Evolutionary conservation across 2,113 vertebrate species (phyloP), one percentile per base, ranked within the genome.

Genomic region (Urocitellus parryii): DNA sequence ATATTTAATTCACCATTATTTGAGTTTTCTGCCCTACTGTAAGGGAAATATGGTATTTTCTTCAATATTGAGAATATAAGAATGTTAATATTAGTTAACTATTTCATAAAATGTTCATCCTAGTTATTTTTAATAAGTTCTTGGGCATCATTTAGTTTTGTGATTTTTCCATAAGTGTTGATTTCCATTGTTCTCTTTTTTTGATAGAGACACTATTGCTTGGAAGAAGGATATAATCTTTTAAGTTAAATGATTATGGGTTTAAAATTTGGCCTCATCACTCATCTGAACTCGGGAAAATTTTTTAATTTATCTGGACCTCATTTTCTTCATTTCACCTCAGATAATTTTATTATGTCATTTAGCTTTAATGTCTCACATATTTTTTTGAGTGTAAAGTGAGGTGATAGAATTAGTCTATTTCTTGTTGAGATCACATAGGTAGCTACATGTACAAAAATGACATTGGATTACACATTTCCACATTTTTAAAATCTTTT

Each of bases 21-120:
- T 56, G 77, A 89, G 76, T 76, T 87, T 90, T 90, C 72, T 85
- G 94, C 56, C 45, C 20, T 53, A 32, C 34, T 12, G 2, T 58
- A 51, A 61, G 10, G 53, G 84, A 72, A 95, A 8, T 68, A 58
- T 82, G 42, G 0, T 4, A 72, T 89, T 58, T 29, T 82, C 67
- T 86, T 65, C 61, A 95, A 51, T 61, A 10, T 61, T 88, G n/a
- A 80, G 18, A 86, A 16, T 86, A 87, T 81, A 20, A 89, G 37
- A 85, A 91, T 77, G 11, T 67, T 63, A 78, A 1, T 82, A 61
- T 92, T 88, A 61, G 17, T 58, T 67, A 85, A 91, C 37, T 39
- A 0, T 27, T 73, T 82, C 17, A 72, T 67, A 61, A 73, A 90
- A 65, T 84, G 5, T 72, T 88, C 20, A 82, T 94, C 14, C 18